Conservation (phyloP, 2,888 invertebrate genomes). For the Stegana nigrithorax region DNA sequence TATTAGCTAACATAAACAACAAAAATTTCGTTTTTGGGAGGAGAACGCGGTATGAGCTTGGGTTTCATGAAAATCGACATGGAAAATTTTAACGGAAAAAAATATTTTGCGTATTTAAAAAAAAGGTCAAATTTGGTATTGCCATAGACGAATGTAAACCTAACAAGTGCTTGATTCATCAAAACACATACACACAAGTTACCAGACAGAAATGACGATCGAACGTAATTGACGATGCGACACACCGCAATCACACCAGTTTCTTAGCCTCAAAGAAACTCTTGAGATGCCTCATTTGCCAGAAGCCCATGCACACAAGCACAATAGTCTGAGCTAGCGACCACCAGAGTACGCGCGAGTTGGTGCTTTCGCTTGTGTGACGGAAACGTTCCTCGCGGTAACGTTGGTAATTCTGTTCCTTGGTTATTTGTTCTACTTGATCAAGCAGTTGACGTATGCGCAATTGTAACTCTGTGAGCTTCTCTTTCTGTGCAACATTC, state of each 20-base stretch:
- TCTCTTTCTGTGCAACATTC: conserved; percentile 97
- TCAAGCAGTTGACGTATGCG: conserved; percentile 94
- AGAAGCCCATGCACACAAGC: conserved; percentile 92
- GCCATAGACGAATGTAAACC: neutral
- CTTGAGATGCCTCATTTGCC: conserved; percentile 99
- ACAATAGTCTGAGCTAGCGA: conserved; percentile 92
- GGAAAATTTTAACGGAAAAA: conserved; percentile 23
- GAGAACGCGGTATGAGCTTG: too few species aligned
- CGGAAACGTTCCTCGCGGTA: conserved; percentile 98
- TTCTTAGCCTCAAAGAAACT: conserved; percentile 99
- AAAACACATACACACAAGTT: neutral
- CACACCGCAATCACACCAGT: conserved; percentile 75
- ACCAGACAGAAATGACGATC: conserved; percentile 28
- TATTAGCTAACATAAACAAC: conserved; percentile 5
- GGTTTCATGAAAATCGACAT: too few species aligned
- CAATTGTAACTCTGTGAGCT: conserved; percentile 93
- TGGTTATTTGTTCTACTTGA: conserved; percentile 99
- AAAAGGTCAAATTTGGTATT: neutral
- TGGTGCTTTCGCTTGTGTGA: conserved; percentile 97
- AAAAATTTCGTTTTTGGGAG: too few species aligned
- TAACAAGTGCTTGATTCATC: neutral
- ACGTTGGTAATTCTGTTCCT: conserved; percentile 98
- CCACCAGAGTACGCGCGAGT: conserved; percentile 96
- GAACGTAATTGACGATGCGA: conserved; percentile 20
- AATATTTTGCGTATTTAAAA: neutral